Evolutionary conservation across 2,888 invertebrate species (phyloP).

Genomic region (Limnephilus lunatus): DNA sequence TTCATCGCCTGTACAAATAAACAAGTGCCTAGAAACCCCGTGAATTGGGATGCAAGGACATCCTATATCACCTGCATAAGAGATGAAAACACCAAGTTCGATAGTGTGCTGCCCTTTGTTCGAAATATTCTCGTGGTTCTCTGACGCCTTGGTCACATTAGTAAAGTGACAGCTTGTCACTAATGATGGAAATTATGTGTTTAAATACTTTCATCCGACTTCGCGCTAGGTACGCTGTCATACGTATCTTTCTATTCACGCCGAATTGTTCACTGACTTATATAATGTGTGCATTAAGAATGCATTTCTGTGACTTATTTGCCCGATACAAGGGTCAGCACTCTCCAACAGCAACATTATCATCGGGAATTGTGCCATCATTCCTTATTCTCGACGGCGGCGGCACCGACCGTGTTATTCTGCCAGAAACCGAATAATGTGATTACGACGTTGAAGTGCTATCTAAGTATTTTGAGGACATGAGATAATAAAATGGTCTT

Average conservation of each 20-base stretch:
- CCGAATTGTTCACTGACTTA: slow-evolving; percentile 55
- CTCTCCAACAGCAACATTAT: slow-evolving; percentile 46
- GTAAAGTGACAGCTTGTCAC: slow-evolving; percentile 60
- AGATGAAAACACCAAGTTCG: slow-evolving; percentile 31
- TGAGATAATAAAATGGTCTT: slow-evolving; percentile 57
- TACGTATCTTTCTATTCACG: slow-evolving; percentile 44
- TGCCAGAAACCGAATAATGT: slow-evolving; percentile 53
- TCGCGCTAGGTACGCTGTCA: slow-evolving; percentile 43
- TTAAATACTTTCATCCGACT: slow-evolving; percentile 59
- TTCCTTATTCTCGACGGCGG: slow-evolving; percentile 49
- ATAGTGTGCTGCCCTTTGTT: slow-evolving; percentile 52
- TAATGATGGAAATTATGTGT: slow-evolving; percentile 55
- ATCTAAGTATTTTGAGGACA: slow-evolving; percentile 47
- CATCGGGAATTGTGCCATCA: slow-evolving; percentile 50
- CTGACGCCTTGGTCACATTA: slow-evolving; percentile 52
- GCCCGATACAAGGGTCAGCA: slow-evolving; percentile 58
- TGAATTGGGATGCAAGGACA: slow-evolving; percentile 32
- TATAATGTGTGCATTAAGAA: slow-evolving; percentile 61
- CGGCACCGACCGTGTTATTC: slow-evolving; percentile 59
- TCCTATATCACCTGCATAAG: slow-evolving; percentile 31
- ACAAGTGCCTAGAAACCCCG: slow-evolving; percentile 35
- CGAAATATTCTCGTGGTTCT: slow-evolving; percentile 37
- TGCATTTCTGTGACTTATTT: slow-evolving; percentile 56
- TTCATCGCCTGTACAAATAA: slow-evolving; percentile 38
- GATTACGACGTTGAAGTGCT: slow-evolving; percentile 51